Evolutionary conservation across 2,797 vertebrate genomes (phyloP), one percentile per base, ranked within the genome.

Genomic region (Euthynnus affinis): DNA sequence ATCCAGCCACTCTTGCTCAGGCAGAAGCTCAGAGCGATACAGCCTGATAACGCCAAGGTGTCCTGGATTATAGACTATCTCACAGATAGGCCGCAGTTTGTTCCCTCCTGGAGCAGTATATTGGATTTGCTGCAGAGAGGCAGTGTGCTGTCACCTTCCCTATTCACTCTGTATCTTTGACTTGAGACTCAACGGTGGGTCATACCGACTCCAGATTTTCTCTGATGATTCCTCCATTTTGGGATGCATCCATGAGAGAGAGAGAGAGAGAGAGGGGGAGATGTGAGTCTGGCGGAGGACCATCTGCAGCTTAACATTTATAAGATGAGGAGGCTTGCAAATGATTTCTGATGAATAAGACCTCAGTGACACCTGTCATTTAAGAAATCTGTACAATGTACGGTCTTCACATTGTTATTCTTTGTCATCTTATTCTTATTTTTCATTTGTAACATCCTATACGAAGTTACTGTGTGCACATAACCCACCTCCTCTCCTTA

Each of bases 61-160:
- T 92, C 90, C 89, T 76, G 91, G 89, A 92, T 92, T 90, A 94
- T 78, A 85, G 86, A 87, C 85, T 83, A 85, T 85, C 91, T 83
- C n/a, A 0, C 52, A 84, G 82, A 89, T 85, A 83, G 86, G 66
- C 82, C 81, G 29, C 76, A 73, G 83, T 87, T 81, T 89, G 85
- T 85, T 88, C 83, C 81, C 72, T 86, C 77, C 73, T 27, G 48
- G 72, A 80, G 83, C 59, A 72, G 49, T 69, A 74, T 85, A 89
- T 91, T 90, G 87, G 84, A 91, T 90, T 90, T 88, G 74, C 81
- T 59, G 87, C 82, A 63, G 77, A 78, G 78, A 83, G 57, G 46
- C 84, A 73, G 37, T 52, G 46, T 22, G 74, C 87, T 72, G 77
- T 84, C 82, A 70, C 84, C 81, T 84, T 74, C 63, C 51, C 75